Percentiles rank a stretch among this genome's conserved stretches.
These are phyloP conservation scores for Eupithecia pulchellata DNA, from an alignment of 2,888 invertebrate species.

Conservation along the genomic window DNA sequence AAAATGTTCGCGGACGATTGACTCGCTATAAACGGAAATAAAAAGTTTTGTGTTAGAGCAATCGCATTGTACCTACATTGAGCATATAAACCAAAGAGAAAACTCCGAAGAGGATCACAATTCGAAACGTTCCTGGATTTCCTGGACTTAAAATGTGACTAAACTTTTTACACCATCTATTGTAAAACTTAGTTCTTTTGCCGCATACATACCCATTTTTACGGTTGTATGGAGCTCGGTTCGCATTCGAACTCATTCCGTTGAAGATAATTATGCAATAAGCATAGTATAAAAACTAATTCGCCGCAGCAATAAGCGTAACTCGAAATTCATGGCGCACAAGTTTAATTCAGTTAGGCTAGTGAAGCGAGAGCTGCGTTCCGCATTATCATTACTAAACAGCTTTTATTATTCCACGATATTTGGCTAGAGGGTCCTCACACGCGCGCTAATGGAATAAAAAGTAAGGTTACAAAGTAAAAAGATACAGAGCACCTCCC, in stretches of 20 bases:
- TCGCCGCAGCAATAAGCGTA: conserved; percentile 65
- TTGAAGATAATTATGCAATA: conserved; percentile 39
- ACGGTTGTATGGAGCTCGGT: conserved; percentile 45
- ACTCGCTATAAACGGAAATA: conserved; percentile 85
- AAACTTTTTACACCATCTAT: conserved; percentile 68
- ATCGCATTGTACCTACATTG: conserved; percentile 75
- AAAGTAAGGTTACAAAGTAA: conserved; percentile 85
- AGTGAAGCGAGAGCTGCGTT: conserved; percentile 71
- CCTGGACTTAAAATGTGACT: conserved; percentile 67
- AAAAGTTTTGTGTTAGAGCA: conserved; percentile 84
- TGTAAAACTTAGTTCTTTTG: conserved; percentile 57
- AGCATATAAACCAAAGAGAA: conserved; percentile 78
- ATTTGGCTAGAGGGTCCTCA: conserved; percentile 83
- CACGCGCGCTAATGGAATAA: conserved; percentile 85
- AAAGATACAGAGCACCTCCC: conserved; percentile 83
- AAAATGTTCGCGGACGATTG: conserved; percentile 85
- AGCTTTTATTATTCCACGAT: conserved; percentile 84
- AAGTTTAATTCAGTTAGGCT: conserved; percentile 79
- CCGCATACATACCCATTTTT: conserved; percentile 52
- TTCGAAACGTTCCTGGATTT: conserved; percentile 70
- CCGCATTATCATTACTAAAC: conserved; percentile 83
- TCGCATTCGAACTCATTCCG: conserved; percentile 41
- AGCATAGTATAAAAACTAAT: conserved; percentile 61
- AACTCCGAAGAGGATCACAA: conserved; percentile 72
- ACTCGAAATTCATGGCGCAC: conserved; percentile 68